phyloP scores from a whole-genome alignment of 2,113 vertebrate species.

The Leuciscus idus region DNA sequence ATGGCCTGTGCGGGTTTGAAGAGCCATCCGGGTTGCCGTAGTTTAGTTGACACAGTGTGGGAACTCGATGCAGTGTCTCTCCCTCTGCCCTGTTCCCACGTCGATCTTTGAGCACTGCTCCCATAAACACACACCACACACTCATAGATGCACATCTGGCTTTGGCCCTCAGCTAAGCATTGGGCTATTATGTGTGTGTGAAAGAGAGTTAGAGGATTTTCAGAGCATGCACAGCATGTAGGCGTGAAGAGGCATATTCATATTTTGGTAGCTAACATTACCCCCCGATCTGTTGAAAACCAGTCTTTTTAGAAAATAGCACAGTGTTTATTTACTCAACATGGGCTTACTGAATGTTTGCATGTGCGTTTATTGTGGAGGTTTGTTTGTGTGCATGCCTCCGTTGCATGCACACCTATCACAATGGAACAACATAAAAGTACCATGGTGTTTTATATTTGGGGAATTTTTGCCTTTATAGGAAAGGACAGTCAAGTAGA shows the following conservation, averaged over 20 bases:
- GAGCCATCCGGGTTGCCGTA: constrained; percentile 17
- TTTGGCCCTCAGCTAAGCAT: neutral
- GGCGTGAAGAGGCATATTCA: constrained; percentile 18
- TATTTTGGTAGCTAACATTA: constrained; percentile 25
- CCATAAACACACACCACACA: constrained; percentile 34
- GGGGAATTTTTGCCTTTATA: no score
- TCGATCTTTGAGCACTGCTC: constrained; percentile 34
- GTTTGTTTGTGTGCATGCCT: neutral
- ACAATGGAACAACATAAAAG: neutral
- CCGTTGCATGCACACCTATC: no score
- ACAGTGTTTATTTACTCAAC: constrained; percentile 17
- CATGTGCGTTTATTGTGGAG: neutral
- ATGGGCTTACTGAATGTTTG: neutral
- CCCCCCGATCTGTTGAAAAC: constrained; percentile 20
- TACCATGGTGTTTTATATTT: neutral
- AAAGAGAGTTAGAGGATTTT: constrained; percentile 16
- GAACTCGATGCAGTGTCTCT: constrained; percentile 47
- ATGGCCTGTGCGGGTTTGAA: neutral
- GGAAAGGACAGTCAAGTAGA: no score
- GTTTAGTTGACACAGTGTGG: constrained; percentile 47
- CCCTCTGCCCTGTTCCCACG: constrained; percentile 51
- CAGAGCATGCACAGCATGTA: constrained; percentile 5
- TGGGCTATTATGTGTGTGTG: neutral
- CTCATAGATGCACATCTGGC: constrained; percentile 20
- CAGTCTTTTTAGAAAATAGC: neutral